Evolutionary conservation across 2,797 vertebrate genomes (phyloP).

Genomic region (Ataeniobius toweri): DNA sequence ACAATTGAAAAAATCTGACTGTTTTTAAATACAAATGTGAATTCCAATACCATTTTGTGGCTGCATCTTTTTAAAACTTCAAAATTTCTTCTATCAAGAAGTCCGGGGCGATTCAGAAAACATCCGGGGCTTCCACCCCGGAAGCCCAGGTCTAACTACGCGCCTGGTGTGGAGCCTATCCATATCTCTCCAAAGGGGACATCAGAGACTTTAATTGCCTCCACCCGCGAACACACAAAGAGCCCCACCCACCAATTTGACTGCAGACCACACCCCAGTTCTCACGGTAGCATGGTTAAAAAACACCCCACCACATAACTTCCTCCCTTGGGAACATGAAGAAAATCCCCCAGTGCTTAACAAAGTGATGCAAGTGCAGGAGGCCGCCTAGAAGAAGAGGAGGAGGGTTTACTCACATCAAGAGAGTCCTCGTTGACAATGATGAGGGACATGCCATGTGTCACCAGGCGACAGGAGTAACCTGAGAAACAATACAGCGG

Average conservation of each 20-base stretch:
- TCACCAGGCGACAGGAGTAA: constrained; percentile 94
- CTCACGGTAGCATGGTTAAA: constrained; percentile 64
- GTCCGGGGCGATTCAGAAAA: too few relatives aligned
- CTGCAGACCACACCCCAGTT: constrained; percentile 74
- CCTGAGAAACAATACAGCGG: constrained; percentile 76
- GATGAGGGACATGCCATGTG: constrained; percentile 97
- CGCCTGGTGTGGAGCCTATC: constrained; percentile 21
- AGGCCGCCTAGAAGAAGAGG: constrained; percentile 8
- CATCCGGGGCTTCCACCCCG: too few relatives aligned
- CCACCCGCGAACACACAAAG: constrained; percentile 78
- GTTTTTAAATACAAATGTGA: too few relatives aligned
- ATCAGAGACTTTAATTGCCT: constrained; percentile 84
- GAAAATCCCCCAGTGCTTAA: constrained; percentile 28
- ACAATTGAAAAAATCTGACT: too few relatives aligned
- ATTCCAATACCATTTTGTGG: too few relatives aligned
- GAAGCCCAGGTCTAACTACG: too few relatives aligned
- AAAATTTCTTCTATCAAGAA: too few relatives aligned
- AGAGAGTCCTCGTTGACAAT: constrained; percentile 96
- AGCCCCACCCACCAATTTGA: constrained; percentile 74
- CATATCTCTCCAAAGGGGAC: constrained; percentile 69
- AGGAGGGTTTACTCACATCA: constrained; percentile 87
- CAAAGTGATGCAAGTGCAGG: background rate
- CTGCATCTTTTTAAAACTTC: too few relatives aligned
- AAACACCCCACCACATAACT: constrained; percentile 29
- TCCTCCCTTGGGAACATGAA: constrained; percentile 12